Evolutionary conservation across 2,888 invertebrate genomes (phyloP), one percentile per base, ranked within the genome.

Genomic region (Drosophila neonasuta): DNA sequence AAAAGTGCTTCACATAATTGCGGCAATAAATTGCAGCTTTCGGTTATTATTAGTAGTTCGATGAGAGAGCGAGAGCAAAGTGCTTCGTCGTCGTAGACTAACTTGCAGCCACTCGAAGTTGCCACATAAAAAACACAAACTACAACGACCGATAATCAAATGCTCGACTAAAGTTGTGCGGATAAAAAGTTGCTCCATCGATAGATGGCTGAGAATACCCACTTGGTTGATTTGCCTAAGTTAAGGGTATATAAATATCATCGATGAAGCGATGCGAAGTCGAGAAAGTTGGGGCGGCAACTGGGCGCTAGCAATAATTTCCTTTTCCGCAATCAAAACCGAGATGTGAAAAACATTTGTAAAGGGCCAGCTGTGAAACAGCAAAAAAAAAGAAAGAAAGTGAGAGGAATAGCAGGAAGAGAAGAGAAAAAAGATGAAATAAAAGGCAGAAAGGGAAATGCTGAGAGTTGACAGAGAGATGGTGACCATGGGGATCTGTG

Each of bases 271-370:
- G 45, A 24, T 20, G 24, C 24, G 24, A 24, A 24, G 24, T 24
- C 50, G 20, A 20, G 20, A 51, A 24, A 58, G 46, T 41, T 64
- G 73, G 2, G 51, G 45, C 46, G 52, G 30, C 24, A 51, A 58
- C 57, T 62, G 67, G 61, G 39, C 54, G 62, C 70, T 63, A 34
- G 66, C 76, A 58, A 69, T 71, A 68, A 80, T 77, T 84, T 83
- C 80, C 84, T 80, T 69, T 80, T 86, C 77, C 81, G 74, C 75
- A 68, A 79, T 84, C 79, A 80, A 68, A 70, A 60, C 46, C 67
- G 60, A 74, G 69, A 59, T 71, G 62, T 41, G 45, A 68, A 77
- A 65, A 68, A 50, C 58, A 61, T 67, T 69, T 59, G 42, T 54
- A 32, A 17, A 39, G 13, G 11, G 45, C 77, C 77, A 57, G 66